These are phyloP conservation scores for Frieseomelitta varia DNA, from an alignment of 1,140 invertebrate species.

Conservation along the genomic window DNA sequence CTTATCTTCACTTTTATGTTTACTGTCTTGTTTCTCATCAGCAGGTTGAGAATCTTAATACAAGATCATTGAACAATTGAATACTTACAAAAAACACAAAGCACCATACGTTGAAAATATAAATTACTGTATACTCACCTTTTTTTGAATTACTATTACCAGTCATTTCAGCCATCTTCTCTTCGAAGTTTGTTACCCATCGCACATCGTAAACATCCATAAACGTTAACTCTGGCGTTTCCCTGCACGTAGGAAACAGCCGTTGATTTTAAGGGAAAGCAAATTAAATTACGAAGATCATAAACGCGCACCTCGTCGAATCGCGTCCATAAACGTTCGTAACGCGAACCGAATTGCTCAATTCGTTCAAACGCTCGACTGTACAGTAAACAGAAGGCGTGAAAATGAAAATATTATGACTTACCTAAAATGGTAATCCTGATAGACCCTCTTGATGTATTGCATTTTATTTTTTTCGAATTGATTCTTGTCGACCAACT, in stretches of 20 bases:
- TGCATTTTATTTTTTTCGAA: constrained; percentile 83
- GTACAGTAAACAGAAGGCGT: neutral
- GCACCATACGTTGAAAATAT: constrained; percentile 15
- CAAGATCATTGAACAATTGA: constrained; percentile 45
- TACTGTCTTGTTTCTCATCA: constrained; percentile 67
- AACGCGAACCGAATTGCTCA: neutral
- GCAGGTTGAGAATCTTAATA: constrained; percentile 68
- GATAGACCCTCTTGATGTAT: constrained; percentile 82
- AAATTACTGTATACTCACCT: constrained; percentile 75
- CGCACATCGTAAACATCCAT: constrained; percentile 82
- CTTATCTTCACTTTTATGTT: constrained; percentile 65
- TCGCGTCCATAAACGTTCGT: neutral
- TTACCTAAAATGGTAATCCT: constrained; percentile 83
- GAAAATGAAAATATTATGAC: constrained; percentile 46
- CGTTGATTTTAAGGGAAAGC: constrained; percentile 69
- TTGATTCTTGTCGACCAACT: constrained; percentile 81
- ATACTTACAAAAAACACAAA: neutral
- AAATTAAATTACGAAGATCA: constrained; percentile 28
- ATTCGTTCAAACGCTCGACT: neutral
- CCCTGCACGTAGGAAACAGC: constrained; percentile 79
- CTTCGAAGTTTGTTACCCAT: constrained; percentile 81
- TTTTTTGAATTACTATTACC: constrained; percentile 69
- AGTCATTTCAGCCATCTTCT: constrained; percentile 78
- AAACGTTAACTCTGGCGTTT: constrained; percentile 81
- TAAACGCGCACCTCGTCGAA: constrained; percentile 22